phyloP scores from a whole-genome alignment of 2,797 vertebrate species.

The Falco biarmicus region DNA sequence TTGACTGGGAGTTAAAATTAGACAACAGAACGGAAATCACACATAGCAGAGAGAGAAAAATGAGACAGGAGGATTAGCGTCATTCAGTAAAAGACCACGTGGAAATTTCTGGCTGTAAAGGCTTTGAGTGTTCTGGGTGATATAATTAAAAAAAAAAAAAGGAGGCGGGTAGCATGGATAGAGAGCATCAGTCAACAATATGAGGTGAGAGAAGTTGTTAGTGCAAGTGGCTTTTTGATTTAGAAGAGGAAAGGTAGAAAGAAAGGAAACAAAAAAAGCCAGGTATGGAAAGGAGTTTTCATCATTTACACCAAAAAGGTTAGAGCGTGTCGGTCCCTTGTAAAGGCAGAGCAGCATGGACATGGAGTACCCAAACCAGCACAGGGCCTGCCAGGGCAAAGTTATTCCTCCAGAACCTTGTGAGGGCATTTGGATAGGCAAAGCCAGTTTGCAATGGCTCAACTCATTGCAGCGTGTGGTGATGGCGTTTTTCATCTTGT shows the following conservation, averaged over 20 bases:
- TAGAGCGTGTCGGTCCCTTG: background rate
- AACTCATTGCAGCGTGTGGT: background rate
- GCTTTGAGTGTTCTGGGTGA: background rate
- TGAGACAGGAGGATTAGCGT: background rate
- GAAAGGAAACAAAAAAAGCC: background rate
- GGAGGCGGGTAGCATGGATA: no score
- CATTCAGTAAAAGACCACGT: background rate
- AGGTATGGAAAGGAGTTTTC: background rate
- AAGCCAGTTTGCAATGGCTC: background rate
- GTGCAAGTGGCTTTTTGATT: background rate
- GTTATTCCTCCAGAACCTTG: background rate
- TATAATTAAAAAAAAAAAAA: background rate
- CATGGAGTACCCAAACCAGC: background rate
- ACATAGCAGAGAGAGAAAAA: background rate
- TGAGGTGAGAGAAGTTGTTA: background rate
- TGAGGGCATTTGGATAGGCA: constrained; percentile 28
- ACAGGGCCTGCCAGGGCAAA: background rate
- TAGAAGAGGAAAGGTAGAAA: background rate
- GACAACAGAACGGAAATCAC: background rate
- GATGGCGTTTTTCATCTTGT: constrained; percentile 59
- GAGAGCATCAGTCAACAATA: background rate
- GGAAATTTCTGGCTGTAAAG: background rate
- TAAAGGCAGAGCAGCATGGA: background rate
- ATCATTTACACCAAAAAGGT: background rate
- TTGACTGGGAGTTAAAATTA: background rate